Percentiles rank a stretch among this genome's conserved stretches.
Conservation (phyloP, 2,888 invertebrate species). For the Norana najaformis region DNA sequence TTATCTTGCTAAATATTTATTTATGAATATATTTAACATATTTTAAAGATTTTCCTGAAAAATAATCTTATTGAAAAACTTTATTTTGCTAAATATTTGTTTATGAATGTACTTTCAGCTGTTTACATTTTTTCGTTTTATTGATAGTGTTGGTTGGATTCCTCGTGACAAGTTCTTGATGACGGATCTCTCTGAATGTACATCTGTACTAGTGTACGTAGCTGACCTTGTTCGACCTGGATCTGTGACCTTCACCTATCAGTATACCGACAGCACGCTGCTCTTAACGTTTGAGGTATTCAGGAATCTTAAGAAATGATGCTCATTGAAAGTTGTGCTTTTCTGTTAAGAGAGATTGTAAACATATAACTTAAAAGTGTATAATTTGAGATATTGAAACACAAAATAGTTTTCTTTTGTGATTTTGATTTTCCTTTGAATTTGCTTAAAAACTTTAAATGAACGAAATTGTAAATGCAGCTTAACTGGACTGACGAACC, state of each 20-base stretch:
- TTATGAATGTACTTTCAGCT: neutral
- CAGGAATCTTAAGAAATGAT: slow-evolving; percentile 17
- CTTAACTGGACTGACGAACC: no score
- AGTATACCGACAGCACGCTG: slow-evolving; percentile 63
- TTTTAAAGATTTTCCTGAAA: neutral
- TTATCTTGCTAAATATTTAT: no score
- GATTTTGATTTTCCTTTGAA: neutral
- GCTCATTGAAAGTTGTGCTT: neutral
- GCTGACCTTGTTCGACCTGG: slow-evolving; percentile 67
- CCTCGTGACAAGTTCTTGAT: slow-evolving; percentile 48
- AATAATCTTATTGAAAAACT: neutral
- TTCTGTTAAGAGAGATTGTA: neutral
- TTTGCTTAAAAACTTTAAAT: neutral
- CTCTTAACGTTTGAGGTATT: slow-evolving; percentile 65
- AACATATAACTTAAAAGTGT: no score
- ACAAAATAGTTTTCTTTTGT: neutral
- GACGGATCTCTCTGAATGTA: slow-evolving; percentile 56
- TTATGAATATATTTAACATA: neutral
- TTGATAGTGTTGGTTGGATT: slow-evolving; percentile 48
- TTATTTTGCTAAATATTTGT: neutral
- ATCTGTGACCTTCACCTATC: slow-evolving; percentile 66
- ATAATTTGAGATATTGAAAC: no score
- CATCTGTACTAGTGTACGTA: slow-evolving; percentile 65
- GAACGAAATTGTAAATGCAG: neutral
- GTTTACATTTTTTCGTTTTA: neutral